Evolutionary conservation across 1,140 invertebrate species (phyloP).

Genomic region (Drosophila nannoptera): DNA sequence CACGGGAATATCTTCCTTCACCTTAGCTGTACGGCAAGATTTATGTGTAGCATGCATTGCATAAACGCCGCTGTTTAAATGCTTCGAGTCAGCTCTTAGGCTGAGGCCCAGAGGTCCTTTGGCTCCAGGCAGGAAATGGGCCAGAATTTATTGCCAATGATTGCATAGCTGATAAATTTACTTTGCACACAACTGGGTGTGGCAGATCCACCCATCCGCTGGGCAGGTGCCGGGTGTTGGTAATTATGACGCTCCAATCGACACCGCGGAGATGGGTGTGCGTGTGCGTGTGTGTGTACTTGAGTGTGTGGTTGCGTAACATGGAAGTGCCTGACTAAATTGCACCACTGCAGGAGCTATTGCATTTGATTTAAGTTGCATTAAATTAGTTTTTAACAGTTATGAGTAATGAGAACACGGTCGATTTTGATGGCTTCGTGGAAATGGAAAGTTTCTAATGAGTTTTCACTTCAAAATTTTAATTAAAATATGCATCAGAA

Average conservation of each 20-base stretch:
- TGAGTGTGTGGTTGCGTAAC: background rate
- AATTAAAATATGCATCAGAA: background rate
- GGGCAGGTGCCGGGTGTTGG: constrained; percentile 23
- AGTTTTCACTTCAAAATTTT: background rate
- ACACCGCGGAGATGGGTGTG: constrained; percentile 11
- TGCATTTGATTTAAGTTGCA: constrained; percentile 63
- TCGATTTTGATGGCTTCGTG: constrained; percentile 35
- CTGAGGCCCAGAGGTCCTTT: constrained; percentile 33
- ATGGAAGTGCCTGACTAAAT: constrained; percentile 66
- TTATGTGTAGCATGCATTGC: constrained; percentile 69
- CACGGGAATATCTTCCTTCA: constrained; percentile 62
- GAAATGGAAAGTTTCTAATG: constrained; percentile 7
- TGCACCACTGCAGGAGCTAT: constrained; percentile 51
- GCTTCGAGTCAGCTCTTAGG: constrained; percentile 24
- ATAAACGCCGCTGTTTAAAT: constrained; percentile 68
- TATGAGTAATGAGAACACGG: constrained; percentile 52
- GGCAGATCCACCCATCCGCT: constrained; percentile 14
- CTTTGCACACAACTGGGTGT: constrained; percentile 53
- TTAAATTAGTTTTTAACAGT: constrained; percentile 58
- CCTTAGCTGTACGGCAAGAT: constrained; percentile 56
- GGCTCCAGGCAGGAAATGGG: constrained; percentile 36
- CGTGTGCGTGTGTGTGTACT: constrained; percentile 22
- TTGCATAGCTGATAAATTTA: constrained; percentile 72
- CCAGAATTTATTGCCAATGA: constrained; percentile 68
- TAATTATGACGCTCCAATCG: constrained; percentile 64